phyloP scores from a whole-genome alignment of 2,888 invertebrate species.

The Dicyrtoma fusca region DNA sequence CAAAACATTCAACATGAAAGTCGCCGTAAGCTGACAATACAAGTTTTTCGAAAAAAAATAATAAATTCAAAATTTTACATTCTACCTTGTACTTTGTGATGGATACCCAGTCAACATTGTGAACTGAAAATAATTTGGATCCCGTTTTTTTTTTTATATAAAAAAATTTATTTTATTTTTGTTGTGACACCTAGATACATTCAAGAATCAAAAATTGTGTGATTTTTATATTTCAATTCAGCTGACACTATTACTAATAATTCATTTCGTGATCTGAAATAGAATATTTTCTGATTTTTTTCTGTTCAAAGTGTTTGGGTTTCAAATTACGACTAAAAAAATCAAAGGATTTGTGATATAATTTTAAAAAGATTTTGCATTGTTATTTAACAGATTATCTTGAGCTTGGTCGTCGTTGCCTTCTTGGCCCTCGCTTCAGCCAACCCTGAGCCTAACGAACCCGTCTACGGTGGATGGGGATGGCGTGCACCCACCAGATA shows the following conservation, averaged over 20 bases:
- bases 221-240: background rate
- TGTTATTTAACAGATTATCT: conserved; percentile 20
- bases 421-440: conserved; percentile 18
- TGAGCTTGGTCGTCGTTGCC: conserved; percentile 30
- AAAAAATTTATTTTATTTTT: background rate
- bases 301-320: too few species aligned
- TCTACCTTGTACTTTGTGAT: background rate
- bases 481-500: conserved; percentile 52
- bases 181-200: background rate
- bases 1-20: conserved; percentile 32
- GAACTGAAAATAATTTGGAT: background rate
- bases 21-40: conserved; percentile 21
- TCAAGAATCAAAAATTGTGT: background rate
- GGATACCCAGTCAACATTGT: background rate
- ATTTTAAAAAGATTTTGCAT: background rate
- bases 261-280: too few species aligned
- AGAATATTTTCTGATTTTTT: too few species aligned
- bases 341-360: background rate
- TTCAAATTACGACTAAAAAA: too few species aligned
- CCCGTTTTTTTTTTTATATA: background rate
- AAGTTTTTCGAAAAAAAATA: background rate
- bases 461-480: conserved; percentile 46
- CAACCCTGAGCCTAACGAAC: conserved; percentile 23
- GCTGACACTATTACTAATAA: too few species aligned
- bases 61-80: background rate